These are phyloP conservation scores for Pterocles gutturalis DNA, from an alignment of 2,113 vertebrate genomes.

Conservation along the genomic window DNA sequence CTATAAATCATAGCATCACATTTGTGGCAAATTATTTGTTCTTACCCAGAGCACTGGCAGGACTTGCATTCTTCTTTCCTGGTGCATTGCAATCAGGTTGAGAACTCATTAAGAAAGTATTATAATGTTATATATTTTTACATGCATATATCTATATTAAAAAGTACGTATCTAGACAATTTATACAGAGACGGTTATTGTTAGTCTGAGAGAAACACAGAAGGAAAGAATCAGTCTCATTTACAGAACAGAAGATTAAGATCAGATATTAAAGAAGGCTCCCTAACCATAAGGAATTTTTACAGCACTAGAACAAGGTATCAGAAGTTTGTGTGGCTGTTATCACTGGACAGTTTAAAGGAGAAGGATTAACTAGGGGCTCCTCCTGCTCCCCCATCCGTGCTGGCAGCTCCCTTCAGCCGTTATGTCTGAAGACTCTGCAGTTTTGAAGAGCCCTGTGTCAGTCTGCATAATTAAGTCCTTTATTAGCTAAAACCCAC, in stretches of 20 bases:
- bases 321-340: not conserved
- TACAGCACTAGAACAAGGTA: not conserved
- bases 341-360: not conserved
- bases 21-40: not conserved
- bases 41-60: not conserved
- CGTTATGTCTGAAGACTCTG: not conserved
- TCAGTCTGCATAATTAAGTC: not conserved
- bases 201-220: not conserved
- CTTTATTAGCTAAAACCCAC: not conserved
- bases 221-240: not conserved
- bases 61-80: not conserved
- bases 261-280: not conserved
- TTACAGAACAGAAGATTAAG: not conserved
- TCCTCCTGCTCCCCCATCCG: not conserved
- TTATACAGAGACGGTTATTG: not conserved
- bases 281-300: not conserved
- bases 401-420: not conserved
- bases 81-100: not conserved
- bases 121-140: not conserved
- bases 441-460: not conserved
- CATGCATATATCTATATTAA: no score
- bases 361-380: not conserved
- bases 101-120: not conserved
- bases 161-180: not conserved
- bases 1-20: not conserved